Percentiles rank a stretch among this genome's conserved stretches.
These are phyloP conservation scores for Microchrysa polita DNA, from an alignment of 2,888 invertebrate species.

Conservation along the genomic window DNA sequence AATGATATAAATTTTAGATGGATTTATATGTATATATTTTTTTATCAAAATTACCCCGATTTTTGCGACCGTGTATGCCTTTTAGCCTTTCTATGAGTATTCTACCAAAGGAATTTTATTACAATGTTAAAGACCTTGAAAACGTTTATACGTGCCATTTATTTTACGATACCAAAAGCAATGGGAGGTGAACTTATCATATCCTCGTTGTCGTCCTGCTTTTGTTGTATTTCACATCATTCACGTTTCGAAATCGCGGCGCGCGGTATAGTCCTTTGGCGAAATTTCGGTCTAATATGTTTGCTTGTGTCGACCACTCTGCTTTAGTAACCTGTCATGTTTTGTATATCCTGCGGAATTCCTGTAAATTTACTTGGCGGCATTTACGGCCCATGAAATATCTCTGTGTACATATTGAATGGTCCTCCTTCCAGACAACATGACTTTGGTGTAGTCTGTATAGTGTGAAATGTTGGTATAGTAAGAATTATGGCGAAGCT, in stretches of 20 bases:
- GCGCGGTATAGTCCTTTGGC: not conserved
- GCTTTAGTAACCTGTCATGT: constrained; percentile 12
- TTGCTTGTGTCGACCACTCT: not conserved
- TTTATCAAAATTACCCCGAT: too few species aligned
- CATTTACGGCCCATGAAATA: constrained; percentile 13
- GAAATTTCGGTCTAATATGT: not conserved
- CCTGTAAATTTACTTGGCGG: constrained; percentile 18
- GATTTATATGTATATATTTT: too few species aligned
- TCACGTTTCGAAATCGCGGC: not conserved
- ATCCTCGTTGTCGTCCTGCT: too few species aligned
- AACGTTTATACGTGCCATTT: constrained; percentile 34
- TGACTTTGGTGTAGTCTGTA: too few species aligned
- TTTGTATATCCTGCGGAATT: constrained; percentile 6
- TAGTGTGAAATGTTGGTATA: not conserved
- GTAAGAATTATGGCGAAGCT: not conserved
- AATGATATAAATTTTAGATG: too few species aligned
- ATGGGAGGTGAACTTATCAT: constrained; percentile 20
- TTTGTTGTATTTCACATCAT: constrained; percentile 11
- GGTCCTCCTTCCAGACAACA: not conserved
- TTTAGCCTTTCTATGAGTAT: too few species aligned
- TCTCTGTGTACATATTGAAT: constrained; percentile 7
- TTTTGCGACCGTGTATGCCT: too few species aligned
- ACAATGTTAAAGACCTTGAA: constrained; percentile 34
- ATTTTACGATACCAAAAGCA: constrained; percentile 15
- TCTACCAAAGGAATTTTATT: constrained; percentile 31